Evolutionary conservation across 2,888 invertebrate genomes (phyloP).

Genomic region (Abscondita cerata): DNA sequence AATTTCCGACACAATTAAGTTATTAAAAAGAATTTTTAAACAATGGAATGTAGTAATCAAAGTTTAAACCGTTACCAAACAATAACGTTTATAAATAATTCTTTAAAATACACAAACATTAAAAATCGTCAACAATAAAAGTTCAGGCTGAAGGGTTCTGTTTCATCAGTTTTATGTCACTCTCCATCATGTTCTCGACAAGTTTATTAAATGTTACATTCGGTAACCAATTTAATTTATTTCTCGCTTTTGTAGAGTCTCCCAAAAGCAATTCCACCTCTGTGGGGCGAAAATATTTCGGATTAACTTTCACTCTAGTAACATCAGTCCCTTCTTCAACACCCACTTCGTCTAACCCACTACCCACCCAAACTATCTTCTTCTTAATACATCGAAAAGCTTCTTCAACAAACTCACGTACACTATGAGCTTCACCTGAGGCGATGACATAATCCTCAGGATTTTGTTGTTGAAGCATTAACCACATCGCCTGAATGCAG

Average conservation of each 20-base stretch:
- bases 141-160: conserved; percentile 84
- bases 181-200: conserved; percentile 93
- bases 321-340: conserved; percentile 72
- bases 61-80: too few relatives aligned
- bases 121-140: too few relatives aligned
- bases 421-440: conserved; percentile 93
- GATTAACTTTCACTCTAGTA: conserved; percentile 86
- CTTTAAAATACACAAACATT: too few relatives aligned
- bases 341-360: conserved; percentile 83
- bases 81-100: too few relatives aligned
- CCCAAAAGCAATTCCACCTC: conserved; percentile 95
- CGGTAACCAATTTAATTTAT: conserved; percentile 87
- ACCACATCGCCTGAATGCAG: conserved; percentile 86
- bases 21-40: too few relatives aligned
- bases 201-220: conserved; percentile 82
- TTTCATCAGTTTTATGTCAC: conserved; percentile 91
- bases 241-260: conserved; percentile 91
- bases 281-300: conserved; percentile 95
- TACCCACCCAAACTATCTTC: conserved; percentile 87
- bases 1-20: too few relatives aligned
- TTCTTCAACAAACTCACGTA: conserved; percentile 93
- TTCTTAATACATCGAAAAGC: conserved; percentile 86
- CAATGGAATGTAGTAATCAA: too few relatives aligned
- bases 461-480: conserved; percentile 92
- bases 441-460: conserved; percentile 98